Evolutionary conservation across 2,113 vertebrate species (phyloP).

Genomic region (Pycnonotus jocosus): DNA sequence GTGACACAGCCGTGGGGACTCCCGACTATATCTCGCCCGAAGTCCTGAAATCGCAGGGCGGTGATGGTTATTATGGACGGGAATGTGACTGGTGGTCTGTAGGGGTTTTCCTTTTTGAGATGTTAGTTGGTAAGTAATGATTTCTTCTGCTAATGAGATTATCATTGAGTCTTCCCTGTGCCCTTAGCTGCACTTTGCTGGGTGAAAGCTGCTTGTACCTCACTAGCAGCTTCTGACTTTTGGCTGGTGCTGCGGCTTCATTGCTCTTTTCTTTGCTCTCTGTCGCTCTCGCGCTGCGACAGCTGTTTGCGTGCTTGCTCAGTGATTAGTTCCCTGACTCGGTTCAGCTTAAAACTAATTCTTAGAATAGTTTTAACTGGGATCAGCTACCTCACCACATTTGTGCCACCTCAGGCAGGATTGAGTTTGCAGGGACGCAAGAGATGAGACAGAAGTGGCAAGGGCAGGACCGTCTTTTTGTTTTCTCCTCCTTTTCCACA

Average conservation of each 20-base stretch:
- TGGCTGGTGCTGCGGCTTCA: neutral
- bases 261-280: neutral
- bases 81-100: conserved; percentile 99
- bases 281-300: rapidly evolving
- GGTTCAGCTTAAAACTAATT: neutral
- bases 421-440: neutral
- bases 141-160: neutral
- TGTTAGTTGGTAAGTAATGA: conserved; percentile 92
- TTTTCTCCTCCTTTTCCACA: neutral
- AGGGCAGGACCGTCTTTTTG: neutral
- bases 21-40: conserved; percentile 97
- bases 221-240: neutral
- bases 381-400: neutral
- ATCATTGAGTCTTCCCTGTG: rapidly evolving
- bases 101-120: conserved; percentile 97
- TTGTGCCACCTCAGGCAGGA: neutral
- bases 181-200: neutral
- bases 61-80: conserved; percentile 93
- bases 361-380: neutral
- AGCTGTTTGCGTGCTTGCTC: neutral
- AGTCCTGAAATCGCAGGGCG: conserved; percentile 93
- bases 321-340: neutral
- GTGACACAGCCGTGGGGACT: conserved; percentile 94
- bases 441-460: neutral
- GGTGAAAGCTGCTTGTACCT: neutral